Conservation (phyloP, 2,888 invertebrate species). For the Prosapia bicincta region DNA sequence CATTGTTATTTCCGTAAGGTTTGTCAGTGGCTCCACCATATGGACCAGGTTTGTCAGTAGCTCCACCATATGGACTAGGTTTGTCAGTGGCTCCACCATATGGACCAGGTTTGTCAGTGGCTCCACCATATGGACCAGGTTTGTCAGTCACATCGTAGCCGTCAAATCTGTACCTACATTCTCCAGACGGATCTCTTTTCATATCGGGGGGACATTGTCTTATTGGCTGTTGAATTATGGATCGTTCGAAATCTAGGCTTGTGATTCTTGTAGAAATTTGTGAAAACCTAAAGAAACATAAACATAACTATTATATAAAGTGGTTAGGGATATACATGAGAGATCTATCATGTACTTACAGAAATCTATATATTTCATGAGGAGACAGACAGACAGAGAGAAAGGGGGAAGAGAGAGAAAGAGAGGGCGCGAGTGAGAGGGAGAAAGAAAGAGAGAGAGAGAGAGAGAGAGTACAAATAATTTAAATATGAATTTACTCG, state of each 20-base stretch:
- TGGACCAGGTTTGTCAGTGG: not conserved
- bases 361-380: too few species aligned
- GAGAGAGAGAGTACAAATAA: too few species aligned
- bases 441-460: too few species aligned
- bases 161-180: not conserved
- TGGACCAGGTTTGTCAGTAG: not conserved
- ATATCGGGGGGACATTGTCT: not conserved
- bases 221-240: not conserved
- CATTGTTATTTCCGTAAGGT: not conserved
- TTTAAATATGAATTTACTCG: too few species aligned
- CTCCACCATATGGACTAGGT: too few species aligned
- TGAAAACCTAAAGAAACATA: not conserved
- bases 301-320: too few species aligned
- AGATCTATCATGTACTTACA: too few species aligned
- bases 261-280: not conserved
- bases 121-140: not conserved
- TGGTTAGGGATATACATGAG: too few species aligned
- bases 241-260: not conserved
- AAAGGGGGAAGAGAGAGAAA: too few species aligned
- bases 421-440: too few species aligned
- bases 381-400: too few species aligned
- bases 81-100: not conserved
- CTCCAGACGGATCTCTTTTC: not conserved
- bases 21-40: not conserved
- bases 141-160: not conserved